Conservation (phyloP, 1,140 invertebrate species). For the Panagrolaimus sp. region DNA sequence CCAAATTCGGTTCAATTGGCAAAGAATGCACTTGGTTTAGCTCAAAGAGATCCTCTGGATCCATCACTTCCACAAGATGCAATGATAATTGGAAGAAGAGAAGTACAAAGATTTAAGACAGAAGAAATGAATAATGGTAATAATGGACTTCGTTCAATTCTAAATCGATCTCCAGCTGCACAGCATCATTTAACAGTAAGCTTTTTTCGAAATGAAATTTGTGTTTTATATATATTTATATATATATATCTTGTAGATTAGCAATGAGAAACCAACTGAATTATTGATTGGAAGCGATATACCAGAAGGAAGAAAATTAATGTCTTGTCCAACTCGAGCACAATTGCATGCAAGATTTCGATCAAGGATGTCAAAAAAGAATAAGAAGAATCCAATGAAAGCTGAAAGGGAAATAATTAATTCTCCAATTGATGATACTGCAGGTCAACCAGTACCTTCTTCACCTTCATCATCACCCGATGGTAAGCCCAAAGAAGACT, state of each 20-base stretch:
- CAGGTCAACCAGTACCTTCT: no score
- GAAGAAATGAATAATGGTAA: neutral
- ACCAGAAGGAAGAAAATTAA: neutral
- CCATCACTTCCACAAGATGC: slow-evolving; percentile 2
- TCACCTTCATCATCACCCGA: no score
- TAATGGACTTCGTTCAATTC: neutral
- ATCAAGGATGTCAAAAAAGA: no score
- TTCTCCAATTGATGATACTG: no score
- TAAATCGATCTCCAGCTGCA: neutral
- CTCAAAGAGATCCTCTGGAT: neutral
- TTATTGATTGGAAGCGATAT: neutral
- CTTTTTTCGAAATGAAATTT: no score
- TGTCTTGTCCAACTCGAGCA: neutral
- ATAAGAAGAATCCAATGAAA: no score
- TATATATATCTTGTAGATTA: neutral
- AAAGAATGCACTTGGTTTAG: neutral
- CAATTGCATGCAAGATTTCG: neutral
- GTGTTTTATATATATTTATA: neutral
- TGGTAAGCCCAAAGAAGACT: no score
- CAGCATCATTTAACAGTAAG: no score
- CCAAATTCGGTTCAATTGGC: neutral
- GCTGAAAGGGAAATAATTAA: no score
- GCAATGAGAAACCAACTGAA: neutral
- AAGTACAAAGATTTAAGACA: neutral
- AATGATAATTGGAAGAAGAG: slow-evolving; percentile 1